phyloP scores from a whole-genome alignment of 1,140 invertebrate genomes.

The Hypothenemus hampei region DNA sequence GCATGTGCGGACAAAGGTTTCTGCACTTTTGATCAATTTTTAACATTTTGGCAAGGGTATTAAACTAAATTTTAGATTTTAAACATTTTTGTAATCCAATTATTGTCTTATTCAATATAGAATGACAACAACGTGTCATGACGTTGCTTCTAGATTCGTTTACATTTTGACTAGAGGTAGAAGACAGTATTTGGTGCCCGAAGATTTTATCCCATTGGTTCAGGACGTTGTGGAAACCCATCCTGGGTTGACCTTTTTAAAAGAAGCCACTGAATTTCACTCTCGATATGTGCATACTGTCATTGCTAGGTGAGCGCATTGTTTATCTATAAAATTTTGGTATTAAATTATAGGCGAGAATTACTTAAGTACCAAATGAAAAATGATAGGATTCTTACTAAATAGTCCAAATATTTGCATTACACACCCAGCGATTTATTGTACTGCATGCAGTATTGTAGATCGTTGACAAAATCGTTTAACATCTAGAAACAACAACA shows the following conservation, averaged over 20 bases:
- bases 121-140: constrained; percentile 74
- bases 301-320: constrained; percentile 60
- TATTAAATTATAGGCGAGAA: too few relatives aligned
- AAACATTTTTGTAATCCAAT: neutral
- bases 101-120: constrained; percentile 47
- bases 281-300: constrained; percentile 96
- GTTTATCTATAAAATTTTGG: too few relatives aligned
- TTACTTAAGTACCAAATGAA: too few relatives aligned
- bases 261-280: constrained; percentile 97
- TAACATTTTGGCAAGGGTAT: constrained; percentile 88
- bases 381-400: too few relatives aligned
- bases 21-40: constrained; percentile 60
- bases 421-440: too few relatives aligned
- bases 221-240: constrained; percentile 99
- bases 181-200: constrained; percentile 62
- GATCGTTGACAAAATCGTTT: too few relatives aligned
- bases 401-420: too few relatives aligned
- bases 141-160: constrained; percentile 86
- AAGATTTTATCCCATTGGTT: constrained; percentile 88
- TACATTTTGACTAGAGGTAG: constrained; percentile 71
- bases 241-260: constrained; percentile 93
- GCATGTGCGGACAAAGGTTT: constrained; percentile 63
- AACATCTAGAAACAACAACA: too few relatives aligned
- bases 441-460: too few relatives aligned
- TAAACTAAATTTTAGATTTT: constrained; percentile 1